A percentile compares a stretch with the other conserved stretches of the same genome.
Conservation (phyloP, 2,797 vertebrate species). For the Eulemur rubriventer region DNA sequence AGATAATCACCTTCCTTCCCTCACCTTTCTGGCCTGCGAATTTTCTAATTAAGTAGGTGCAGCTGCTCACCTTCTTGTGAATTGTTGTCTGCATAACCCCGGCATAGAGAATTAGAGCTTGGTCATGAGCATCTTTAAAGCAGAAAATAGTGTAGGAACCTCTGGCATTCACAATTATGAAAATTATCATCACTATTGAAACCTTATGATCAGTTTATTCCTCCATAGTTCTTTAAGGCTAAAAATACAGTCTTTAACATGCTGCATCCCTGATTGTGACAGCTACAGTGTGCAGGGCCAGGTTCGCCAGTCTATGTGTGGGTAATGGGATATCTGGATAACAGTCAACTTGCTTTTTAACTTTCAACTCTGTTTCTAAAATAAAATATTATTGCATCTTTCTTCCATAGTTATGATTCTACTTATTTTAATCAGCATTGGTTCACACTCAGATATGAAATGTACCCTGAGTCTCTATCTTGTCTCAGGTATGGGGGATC, state of each 20-base stretch:
- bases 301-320: not conserved
- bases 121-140: not conserved
- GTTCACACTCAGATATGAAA: not conserved
- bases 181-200: not conserved
- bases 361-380: constrained; percentile 33
- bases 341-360: not conserved
- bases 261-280: accelerated
- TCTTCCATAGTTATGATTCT: not conserved
- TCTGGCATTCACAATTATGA: not conserved
- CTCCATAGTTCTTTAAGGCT: not conserved
- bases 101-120: not conserved
- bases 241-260: not conserved
- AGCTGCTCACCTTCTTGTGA: not conserved
- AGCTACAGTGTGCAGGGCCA: accelerated
- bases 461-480: not conserved
- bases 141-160: not conserved
- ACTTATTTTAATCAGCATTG: not conserved
- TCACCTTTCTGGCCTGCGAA: not conserved
- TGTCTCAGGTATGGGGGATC: accelerated
- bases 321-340: not conserved
- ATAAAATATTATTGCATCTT: not conserved
- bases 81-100: not conserved
- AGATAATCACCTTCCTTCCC: not conserved
- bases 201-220: not conserved
- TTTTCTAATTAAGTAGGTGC: not conserved